Evolutionary conservation across 2,888 invertebrate species (phyloP).

Genomic region (Trissonchulus latispiculum): DNA sequence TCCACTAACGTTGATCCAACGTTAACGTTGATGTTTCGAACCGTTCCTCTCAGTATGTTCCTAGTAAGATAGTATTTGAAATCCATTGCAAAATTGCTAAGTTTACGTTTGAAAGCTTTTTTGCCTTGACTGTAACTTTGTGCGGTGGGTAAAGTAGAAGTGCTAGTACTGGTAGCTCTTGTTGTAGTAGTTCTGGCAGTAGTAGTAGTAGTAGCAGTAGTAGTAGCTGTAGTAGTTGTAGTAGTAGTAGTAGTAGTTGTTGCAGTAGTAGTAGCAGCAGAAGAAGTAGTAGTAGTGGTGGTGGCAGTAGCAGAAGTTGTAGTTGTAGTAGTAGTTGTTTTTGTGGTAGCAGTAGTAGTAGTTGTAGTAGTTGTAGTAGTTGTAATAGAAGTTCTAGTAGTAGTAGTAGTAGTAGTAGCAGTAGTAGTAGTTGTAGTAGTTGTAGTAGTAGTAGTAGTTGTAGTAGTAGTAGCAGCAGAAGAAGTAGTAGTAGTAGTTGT

Average conservation of each 20-base stretch:
- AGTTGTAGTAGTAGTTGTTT: not conserved
- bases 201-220: not conserved
- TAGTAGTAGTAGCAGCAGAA: not conserved
- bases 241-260: not conserved
- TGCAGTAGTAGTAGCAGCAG: not conserved
- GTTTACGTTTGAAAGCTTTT: no score
- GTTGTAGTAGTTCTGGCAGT: not conserved
- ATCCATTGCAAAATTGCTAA: no score
- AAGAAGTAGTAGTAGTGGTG: not conserved
- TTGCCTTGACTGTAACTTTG: no score
- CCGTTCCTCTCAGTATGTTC: no score
- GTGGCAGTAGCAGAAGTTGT: no score
- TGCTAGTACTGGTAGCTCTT: not conserved
- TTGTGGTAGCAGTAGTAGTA: not conserved
- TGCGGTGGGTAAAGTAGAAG: not conserved
- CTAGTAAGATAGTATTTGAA: no score
- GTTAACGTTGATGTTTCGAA: no score
- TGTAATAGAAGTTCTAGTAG: not conserved
- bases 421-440: not conserved
- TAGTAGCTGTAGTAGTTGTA: not conserved
- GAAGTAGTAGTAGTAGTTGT: not conserved
- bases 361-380: not conserved
- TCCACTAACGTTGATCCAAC: no score
- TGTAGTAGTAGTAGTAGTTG: not conserved
- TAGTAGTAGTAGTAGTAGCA: not conserved